These are phyloP conservation scores for Sylvia borin DNA, from an alignment of 2,797 vertebrate species.

Conservation along the genomic window DNA sequence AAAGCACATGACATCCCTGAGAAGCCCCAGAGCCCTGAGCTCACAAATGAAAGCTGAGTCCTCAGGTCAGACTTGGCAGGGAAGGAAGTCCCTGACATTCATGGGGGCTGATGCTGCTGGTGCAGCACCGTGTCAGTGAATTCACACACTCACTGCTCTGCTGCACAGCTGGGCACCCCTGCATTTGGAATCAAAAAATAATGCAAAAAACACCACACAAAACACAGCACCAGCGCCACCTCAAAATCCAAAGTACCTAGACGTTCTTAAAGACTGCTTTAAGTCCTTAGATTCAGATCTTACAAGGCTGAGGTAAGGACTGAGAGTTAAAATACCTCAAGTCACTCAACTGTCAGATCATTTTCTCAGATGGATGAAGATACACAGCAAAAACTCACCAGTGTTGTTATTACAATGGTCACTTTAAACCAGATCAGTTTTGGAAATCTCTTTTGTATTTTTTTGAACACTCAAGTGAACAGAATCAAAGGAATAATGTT, in stretches of 20 bases:
- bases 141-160: not conserved
- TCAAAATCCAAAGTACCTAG: not conserved
- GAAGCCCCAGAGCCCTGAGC: not conserved
- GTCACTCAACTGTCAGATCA: not conserved
- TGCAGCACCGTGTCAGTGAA: not conserved
- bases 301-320: not conserved
- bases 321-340: not conserved
- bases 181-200: not conserved
- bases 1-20: not conserved
- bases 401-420: not conserved
- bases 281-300: not conserved
- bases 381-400: not conserved
- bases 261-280: not conserved
- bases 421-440: not conserved
- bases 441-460: not conserved
- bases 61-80: not conserved
- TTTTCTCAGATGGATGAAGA: not conserved
- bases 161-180: not conserved
- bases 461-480: not conserved
- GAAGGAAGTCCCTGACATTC: not conserved
- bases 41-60: constrained; percentile 23
- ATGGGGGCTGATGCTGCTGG: not conserved
- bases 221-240: too few species aligned
- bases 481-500: not conserved
- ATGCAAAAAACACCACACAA: not conserved